phyloP scores from a whole-genome alignment of 2,113 vertebrate genomes.

The Falco punctatus region DNA sequence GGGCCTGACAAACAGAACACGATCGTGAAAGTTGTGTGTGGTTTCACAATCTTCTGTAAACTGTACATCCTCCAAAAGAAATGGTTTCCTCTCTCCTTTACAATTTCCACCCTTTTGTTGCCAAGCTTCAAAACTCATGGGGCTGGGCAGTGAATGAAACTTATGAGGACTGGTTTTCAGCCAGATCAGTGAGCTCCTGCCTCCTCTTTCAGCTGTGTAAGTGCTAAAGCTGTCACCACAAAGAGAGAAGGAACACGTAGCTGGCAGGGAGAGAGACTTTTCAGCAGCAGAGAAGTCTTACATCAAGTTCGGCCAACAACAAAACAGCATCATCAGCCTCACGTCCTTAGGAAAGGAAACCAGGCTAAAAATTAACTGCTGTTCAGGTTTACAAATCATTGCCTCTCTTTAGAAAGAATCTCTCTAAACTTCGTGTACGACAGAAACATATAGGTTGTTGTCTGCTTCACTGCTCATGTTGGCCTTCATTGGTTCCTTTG shows the following conservation, averaged over 20 bases:
- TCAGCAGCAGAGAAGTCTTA: neutral
- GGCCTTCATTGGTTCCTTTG: neutral
- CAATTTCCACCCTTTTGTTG: neutral
- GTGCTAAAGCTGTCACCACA: neutral
- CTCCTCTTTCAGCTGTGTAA: neutral
- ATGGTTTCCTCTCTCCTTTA: neutral
- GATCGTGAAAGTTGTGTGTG: neutral
- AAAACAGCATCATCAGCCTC: neutral
- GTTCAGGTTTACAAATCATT: neutral
- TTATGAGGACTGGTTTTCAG: neutral
- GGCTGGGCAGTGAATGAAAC: neutral
- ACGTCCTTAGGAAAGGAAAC: neutral
- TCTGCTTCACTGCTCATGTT: neutral
- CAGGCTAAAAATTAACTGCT: conserved; percentile 25
- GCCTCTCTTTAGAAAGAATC: neutral
- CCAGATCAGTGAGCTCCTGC: neutral
- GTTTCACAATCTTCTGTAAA: neutral
- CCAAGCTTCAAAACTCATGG: neutral
- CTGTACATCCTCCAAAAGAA: neutral
- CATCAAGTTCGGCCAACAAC: neutral
- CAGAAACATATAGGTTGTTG: neutral
- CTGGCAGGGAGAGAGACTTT: neutral
- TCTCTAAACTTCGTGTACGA: neutral
- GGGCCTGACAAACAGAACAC: neutral
- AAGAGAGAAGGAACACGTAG: neutral